Evolutionary conservation across 2,888 invertebrate species (phyloP), one percentile per base, ranked within the genome.

Genomic region (Macrophya annulata): DNA sequence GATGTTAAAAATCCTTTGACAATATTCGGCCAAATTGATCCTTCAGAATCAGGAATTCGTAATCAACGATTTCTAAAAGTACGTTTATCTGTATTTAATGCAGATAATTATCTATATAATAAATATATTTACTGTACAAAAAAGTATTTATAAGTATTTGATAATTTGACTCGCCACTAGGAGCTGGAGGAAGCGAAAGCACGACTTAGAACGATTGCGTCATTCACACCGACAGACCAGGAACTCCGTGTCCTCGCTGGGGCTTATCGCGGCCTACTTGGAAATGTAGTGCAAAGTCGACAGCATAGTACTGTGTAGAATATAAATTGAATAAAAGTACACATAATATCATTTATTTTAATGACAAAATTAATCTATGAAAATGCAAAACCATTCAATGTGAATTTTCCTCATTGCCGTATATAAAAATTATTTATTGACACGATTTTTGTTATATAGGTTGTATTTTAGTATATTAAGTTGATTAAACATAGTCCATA

Each of bases 151-250:
- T 37, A 55, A 17, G 62, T 65, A 55, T 79, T 79, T 79, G 51
- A 83, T 31, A 31, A 68, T 62, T 68, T 40, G 10, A 37, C 17
- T 48, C 76, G 45, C 40, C 59, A 81, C n/a, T 81, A 92, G 92
- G 91, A 93, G 81, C 86, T 93, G 87, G 91, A 92, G 86, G 86
- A 89, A 37, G 87, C 90, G 10, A 92, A 90, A 85, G 93, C 93
- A 45, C 90, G 92, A 51, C 84, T 93, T 55, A 89, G 93, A 87
- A 93, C 92, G 71, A 89, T 91, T 51, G 90, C 92, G 6, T 90
- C 91, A 8, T 93, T 91, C 81, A 90, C 91, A 4, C 93, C 93
- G 25, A 93, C 91, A 12, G 92, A 93, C 83, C 90, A 91, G 79
- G 92, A 93, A 85, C 90, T 93, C 21, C 87, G 89, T 62, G 90